Evolutionary conservation across 1,140 invertebrate species (phyloP), one percentile per base, ranked within the genome.

Genomic region (Philopotamus ludificatus): DNA sequence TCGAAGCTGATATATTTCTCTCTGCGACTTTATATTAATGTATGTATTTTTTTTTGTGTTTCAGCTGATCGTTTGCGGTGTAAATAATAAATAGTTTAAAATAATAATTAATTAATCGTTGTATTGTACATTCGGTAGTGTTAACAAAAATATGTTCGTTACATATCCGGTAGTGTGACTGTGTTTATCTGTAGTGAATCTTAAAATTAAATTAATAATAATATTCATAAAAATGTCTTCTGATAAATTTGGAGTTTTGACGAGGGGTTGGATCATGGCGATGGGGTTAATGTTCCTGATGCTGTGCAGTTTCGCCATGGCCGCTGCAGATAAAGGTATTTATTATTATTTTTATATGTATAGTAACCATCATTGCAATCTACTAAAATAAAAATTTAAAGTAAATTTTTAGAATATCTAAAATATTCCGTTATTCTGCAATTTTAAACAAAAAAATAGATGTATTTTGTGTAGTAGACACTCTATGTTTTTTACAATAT

Each of bases 291-390:
- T 60, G 7, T 18, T 60, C 8, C 42, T 60, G 42, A 21, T 60
- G 42, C 12, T 60, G 20, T 60, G 42, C 12, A 60, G 57, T 20
- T 60, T 47, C 15, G 21, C 44, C 3, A 8, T 21, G 3, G 57
- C 22, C n/a, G 20, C 28, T 25, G 57, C 57, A 2, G 57, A 60
- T 18, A 60, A 60, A 60, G 57, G 57, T 60, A 21, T 34, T 54
- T 4, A 54, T 16, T 34, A 20, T 49, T 1, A 49, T 49, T 7
- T 49, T 21, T 15, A 49, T 49, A 2, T 2, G 10, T 49, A 9
- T 49, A 49, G 20, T 49, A 18, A 21, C 20, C 18, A 45, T 45
- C 4, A 15, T 7, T 45, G n/a, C n/a, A 45, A 45, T n/a, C n/a
- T n/a, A n/a, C n/a, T n/a, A n/a, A n/a, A n/a, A n/a, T n/a, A n/a